A percentile compares a stretch with the other conserved stretches of the same genome.
phyloP scores from a whole-genome alignment of 1,140 invertebrate species.

The Solenopsis fugax region DNA sequence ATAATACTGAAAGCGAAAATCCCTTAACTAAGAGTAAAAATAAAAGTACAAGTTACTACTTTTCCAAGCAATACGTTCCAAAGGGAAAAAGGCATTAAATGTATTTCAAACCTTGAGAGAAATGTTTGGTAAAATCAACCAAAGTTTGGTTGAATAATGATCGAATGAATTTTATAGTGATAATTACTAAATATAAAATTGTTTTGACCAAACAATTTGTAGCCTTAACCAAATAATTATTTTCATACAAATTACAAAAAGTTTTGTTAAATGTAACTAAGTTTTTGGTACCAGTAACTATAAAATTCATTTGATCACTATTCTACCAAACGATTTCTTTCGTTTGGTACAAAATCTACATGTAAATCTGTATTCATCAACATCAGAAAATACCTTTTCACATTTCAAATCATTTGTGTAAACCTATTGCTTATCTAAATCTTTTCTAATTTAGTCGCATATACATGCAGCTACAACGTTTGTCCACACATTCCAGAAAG shows the following conservation, averaged over 20 bases:
- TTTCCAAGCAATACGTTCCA: background rate
- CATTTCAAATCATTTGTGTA: background rate
- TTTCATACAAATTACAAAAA: too few relatives aligned
- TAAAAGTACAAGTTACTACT: background rate
- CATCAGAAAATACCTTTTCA: background rate
- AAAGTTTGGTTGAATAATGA: too few relatives aligned
- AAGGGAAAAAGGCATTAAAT: background rate
- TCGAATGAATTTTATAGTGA: too few relatives aligned
- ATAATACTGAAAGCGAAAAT: too few relatives aligned
- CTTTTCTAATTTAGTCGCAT: background rate
- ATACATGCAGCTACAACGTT: background rate
- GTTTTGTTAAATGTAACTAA: too few relatives aligned
- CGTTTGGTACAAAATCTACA: background rate
- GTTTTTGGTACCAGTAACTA: too few relatives aligned
- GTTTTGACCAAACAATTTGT: too few relatives aligned
- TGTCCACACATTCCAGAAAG: background rate
- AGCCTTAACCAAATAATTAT: too few relatives aligned
- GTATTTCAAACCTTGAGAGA: background rate
- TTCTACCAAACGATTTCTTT: too few relatives aligned
- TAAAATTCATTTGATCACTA: too few relatives aligned
- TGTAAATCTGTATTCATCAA: background rate
- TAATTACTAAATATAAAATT: too few relatives aligned
- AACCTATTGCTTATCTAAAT: background rate
- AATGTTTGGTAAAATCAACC: too few relatives aligned
- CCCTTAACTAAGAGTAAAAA: background rate